phyloP scores from a whole-genome alignment of 2,888 invertebrate genomes.

The Aspidiotus rigidus region DNA sequence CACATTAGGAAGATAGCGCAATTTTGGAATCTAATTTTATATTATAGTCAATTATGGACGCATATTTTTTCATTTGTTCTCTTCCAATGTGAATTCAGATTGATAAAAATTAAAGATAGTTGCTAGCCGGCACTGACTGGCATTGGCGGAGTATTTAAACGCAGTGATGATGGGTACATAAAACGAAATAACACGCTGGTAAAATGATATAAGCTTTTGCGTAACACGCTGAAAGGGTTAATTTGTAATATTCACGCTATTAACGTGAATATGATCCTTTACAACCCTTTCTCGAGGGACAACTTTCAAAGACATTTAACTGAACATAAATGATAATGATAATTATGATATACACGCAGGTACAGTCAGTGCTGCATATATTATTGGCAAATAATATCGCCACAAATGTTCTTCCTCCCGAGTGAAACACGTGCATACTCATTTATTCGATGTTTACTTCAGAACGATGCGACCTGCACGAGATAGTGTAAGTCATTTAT shows the following conservation, averaged over 20 bases:
- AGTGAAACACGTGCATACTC: no score
- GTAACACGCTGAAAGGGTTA: constrained; percentile 23
- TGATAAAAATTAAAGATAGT: constrained; percentile 22
- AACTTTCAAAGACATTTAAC: constrained; percentile 28
- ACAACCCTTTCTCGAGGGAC: constrained; percentile 22
- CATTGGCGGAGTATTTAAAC: not conserved
- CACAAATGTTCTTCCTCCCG: no score
- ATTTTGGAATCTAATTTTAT: no score
- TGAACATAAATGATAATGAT: constrained; percentile 1
- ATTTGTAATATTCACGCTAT: constrained; percentile 33
- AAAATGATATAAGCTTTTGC: not conserved
- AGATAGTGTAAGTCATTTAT: no score
- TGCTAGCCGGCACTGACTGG: constrained; percentile 28
- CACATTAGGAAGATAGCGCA: no score
- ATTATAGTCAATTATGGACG: no score
- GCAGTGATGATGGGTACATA: not conserved
- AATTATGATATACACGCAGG: not conserved
- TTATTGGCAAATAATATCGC: not conserved
- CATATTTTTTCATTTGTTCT: no score
- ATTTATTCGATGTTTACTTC: no score
- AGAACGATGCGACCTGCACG: no score
- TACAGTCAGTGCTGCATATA: not conserved
- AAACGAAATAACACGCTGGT: not conserved
- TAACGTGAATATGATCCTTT: constrained; percentile 15
- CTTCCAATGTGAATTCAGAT: no score